A percentile compares a stretch with the other conserved stretches of the same genome.
These are phyloP conservation scores for Atractosteus spatula DNA, from an alignment of 2,113 vertebrate species.

Conservation along the genomic window DNA sequence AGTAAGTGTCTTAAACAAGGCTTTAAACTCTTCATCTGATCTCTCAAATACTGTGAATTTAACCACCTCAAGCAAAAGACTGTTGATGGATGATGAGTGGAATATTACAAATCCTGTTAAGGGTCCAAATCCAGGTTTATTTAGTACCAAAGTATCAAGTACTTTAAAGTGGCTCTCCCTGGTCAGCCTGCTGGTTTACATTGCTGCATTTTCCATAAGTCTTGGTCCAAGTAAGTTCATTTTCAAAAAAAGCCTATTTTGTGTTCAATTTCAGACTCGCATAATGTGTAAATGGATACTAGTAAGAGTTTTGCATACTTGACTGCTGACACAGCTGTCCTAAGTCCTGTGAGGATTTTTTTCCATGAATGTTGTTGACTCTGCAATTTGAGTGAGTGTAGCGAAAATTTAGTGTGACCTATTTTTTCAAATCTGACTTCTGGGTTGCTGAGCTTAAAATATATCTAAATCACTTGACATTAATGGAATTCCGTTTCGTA, in stretches of 20 bases:
- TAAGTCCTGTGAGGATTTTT: too few species aligned
- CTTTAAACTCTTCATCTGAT: slow-evolving; percentile 16
- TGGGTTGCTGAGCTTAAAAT: too few species aligned
- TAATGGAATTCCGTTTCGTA: too few species aligned
- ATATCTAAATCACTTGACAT: too few species aligned
- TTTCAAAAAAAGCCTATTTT: not conserved
- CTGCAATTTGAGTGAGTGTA: too few species aligned
- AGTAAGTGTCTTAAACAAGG: slow-evolving; percentile 32
- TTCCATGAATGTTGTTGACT: too few species aligned
- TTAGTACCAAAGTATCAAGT: slow-evolving; percentile 41
- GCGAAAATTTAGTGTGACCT: too few species aligned
- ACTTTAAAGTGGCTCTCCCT: slow-evolving; percentile 84
- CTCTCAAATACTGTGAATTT: slow-evolving; percentile 14
- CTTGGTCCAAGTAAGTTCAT: slow-evolving; percentile 90
- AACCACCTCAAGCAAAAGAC: slow-evolving; percentile 17
- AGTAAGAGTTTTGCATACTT: too few species aligned
- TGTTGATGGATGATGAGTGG: slow-evolving; percentile 13
- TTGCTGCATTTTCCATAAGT: slow-evolving; percentile 89
- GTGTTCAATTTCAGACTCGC: not conserved
- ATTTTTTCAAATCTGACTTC: too few species aligned
- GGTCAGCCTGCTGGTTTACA: slow-evolving; percentile 82
- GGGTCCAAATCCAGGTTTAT: slow-evolving; percentile 5
- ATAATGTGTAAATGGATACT: not conserved
- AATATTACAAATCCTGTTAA: slow-evolving; percentile 27
- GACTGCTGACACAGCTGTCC: too few species aligned